Conservation (phyloP, 2,888 invertebrate species). For the Parnassius orleans region DNA sequence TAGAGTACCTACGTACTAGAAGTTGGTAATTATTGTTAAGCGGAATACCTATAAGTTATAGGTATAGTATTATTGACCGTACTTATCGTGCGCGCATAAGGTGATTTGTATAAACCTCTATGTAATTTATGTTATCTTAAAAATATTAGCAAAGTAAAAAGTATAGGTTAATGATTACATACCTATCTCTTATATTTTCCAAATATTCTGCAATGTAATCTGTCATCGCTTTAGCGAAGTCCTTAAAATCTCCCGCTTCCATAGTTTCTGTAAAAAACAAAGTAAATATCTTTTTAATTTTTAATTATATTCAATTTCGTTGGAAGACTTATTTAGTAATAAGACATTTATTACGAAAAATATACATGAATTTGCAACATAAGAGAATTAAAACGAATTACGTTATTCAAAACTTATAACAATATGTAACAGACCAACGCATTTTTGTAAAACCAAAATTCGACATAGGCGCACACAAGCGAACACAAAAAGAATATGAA, state of each 20-base stretch:
- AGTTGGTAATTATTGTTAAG: too few relatives aligned
- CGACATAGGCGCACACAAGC: neutral
- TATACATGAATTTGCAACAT: conserved; percentile 12
- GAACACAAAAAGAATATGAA: conserved; percentile 15
- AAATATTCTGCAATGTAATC: conserved; percentile 96
- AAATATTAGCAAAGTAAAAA: too few relatives aligned
- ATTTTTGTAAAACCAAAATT: conserved; percentile 11
- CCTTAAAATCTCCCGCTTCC: conserved; percentile 91
- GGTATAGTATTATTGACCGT: too few relatives aligned
- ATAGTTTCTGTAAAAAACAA: conserved; percentile 75
- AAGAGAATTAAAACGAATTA: conserved; percentile 14
- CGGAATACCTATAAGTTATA: too few relatives aligned
- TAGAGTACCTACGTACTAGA: too few relatives aligned
- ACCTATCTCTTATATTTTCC: conserved; percentile 96
- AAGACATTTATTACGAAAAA: conserved; percentile 10
- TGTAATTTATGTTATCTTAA: too few relatives aligned
- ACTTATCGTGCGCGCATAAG: too few relatives aligned
- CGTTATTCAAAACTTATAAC: conserved; percentile 2
- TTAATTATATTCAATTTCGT: neutral
- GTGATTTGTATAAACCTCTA: too few relatives aligned
- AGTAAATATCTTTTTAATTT: conserved; percentile 10
- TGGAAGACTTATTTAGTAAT: conserved; percentile 15
- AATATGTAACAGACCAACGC: neutral
- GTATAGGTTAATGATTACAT: conserved; percentile 24
- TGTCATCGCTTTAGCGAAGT: conserved; percentile 95